These are phyloP conservation scores for Drosophila ercepeae DNA, from an alignment of 1,140 invertebrate genomes.

Conservation along the genomic window DNA sequence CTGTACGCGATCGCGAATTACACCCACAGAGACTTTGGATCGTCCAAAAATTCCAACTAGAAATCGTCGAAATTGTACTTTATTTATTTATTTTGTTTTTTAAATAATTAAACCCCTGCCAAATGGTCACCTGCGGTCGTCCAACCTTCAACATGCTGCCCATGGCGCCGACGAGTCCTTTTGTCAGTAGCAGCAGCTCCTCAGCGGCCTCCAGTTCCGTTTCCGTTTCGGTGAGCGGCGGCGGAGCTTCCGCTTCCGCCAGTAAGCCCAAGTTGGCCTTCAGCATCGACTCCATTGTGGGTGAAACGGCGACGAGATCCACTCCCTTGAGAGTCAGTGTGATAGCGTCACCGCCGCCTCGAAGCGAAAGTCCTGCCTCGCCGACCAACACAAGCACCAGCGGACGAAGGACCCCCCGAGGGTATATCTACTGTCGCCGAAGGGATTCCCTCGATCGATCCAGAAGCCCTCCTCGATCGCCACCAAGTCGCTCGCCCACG, in stretches of 20 bases:
- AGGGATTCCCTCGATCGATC: slow-evolving; percentile 65
- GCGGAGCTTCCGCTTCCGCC: slow-evolving; percentile 41
- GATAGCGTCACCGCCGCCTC: slow-evolving; percentile 65
- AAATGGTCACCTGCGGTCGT: slow-evolving; percentile 83
- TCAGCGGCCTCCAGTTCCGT: slow-evolving; percentile 38
- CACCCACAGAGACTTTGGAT: slow-evolving; percentile 11
- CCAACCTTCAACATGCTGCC: slow-evolving; percentile 83
- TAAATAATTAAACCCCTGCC: slow-evolving; percentile 33
- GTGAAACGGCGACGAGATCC: slow-evolving; percentile 83
- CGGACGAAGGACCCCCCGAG: slow-evolving; percentile 52
- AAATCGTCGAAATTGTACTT: slow-evolving; percentile 1
- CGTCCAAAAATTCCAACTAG: slow-evolving; percentile 8
- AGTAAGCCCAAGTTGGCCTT: slow-evolving; percentile 97
- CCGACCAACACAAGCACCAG: slow-evolving; percentile 19
- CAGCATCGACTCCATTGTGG: slow-evolving; percentile 97
- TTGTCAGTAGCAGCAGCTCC: slow-evolving; percentile 51
- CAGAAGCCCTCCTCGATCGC: slow-evolving; percentile 78
- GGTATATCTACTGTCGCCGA: slow-evolving; percentile 68
- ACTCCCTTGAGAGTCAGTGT: slow-evolving; percentile 56
- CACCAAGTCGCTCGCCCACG: slow-evolving; percentile 59
- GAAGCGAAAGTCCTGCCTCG: slow-evolving; percentile 65
- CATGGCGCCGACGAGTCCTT: slow-evolving; percentile 82
- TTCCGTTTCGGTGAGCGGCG: slow-evolving; percentile 23
- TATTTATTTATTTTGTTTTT: slow-evolving; percentile 11
- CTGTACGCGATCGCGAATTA: slow-evolving; percentile 8